Percentiles rank a stretch among this genome's conserved stretches.
phyloP scores from a whole-genome alignment of 2,113 vertebrate species.

The Poeciliopsis turrubarensis region DNA sequence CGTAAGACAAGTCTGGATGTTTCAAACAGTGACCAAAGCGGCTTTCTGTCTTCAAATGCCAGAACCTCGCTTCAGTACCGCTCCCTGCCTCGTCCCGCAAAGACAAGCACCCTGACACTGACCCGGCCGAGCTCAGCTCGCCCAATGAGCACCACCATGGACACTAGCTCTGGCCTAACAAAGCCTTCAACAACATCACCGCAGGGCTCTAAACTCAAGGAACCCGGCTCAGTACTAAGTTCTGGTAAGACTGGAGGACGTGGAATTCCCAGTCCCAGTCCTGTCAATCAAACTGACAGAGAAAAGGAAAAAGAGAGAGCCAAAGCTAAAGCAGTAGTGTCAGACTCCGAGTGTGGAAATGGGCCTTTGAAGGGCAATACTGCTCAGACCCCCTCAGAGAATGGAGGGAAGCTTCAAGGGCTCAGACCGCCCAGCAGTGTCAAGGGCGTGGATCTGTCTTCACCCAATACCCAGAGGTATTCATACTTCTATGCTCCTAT shows the following conservation, averaged over 20 bases:
- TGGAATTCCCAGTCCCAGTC: constrained; percentile 75
- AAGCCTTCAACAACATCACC: constrained; percentile 72
- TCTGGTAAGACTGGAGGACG: constrained; percentile 60
- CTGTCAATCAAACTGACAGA: constrained; percentile 94
- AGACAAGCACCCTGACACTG: constrained; percentile 91
- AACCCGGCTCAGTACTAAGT: constrained; percentile 61
- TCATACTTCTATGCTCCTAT: background rate
- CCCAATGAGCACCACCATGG: constrained; percentile 89
- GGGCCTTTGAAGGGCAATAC: constrained; percentile 66
- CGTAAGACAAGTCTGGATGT: constrained; percentile 94
- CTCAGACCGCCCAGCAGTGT: constrained; percentile 76
- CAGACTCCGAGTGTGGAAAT: constrained; percentile 84
- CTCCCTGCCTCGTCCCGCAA: constrained; percentile 94
- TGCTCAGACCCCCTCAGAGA: constrained; percentile 72
- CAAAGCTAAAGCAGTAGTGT: constrained; percentile 90
- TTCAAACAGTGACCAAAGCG: constrained; percentile 84
- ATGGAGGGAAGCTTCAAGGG: constrained; percentile 81
- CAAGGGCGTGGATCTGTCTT: constrained; percentile 83
- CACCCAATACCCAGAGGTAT: constrained; percentile 90
- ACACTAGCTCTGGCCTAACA: constrained; percentile 82
- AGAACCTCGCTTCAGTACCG: constrained; percentile 94
- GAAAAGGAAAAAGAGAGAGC: constrained; percentile 93
- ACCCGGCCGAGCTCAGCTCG: constrained; percentile 82
- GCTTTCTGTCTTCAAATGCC: constrained; percentile 89
- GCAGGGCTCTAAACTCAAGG: constrained; percentile 67